phyloP scores from a whole-genome alignment of 2,888 invertebrate genomes.

The Coenonympha glycerion region DNA sequence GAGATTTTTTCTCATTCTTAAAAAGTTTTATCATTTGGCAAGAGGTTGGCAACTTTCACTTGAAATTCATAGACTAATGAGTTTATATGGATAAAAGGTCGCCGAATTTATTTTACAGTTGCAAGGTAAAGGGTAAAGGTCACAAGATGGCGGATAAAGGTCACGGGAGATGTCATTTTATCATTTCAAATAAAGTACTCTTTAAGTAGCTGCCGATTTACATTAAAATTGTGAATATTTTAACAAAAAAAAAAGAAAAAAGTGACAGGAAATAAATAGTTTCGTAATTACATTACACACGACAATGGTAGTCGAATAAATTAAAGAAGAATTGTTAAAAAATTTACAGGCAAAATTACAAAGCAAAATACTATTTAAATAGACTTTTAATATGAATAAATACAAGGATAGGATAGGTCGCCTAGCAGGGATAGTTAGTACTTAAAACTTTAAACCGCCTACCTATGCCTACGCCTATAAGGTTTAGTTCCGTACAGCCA shows the following conservation, averaged over 20 bases:
- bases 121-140: conserved; percentile 33
- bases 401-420: conserved; percentile 58
- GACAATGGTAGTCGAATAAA: conserved; percentile 37
- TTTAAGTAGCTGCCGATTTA: conserved; percentile 71
- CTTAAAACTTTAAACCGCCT: conserved; percentile 23
- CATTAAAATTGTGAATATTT: conserved; percentile 58
- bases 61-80: no score
- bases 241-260: conserved; percentile 60
- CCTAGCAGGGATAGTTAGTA: conserved; percentile 51
- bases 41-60: no score
- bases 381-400: conserved; percentile 65
- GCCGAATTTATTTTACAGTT: not conserved
- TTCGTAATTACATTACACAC: conserved; percentile 45
- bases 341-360: conserved; percentile 63
- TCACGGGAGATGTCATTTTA: conserved; percentile 58
- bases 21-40: no score
- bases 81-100: not conserved
- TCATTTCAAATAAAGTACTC: conserved; percentile 68
- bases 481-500: conserved; percentile 28
- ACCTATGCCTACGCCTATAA: conserved; percentile 4
- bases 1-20: no score
- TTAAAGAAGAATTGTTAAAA: conserved; percentile 31
- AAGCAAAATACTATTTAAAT: conserved; percentile 58
- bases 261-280: conserved; percentile 52
- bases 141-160: conserved; percentile 28